Evolutionary conservation across 1,140 invertebrate genomes (phyloP).

Genomic region (Orchestia grillus): DNA sequence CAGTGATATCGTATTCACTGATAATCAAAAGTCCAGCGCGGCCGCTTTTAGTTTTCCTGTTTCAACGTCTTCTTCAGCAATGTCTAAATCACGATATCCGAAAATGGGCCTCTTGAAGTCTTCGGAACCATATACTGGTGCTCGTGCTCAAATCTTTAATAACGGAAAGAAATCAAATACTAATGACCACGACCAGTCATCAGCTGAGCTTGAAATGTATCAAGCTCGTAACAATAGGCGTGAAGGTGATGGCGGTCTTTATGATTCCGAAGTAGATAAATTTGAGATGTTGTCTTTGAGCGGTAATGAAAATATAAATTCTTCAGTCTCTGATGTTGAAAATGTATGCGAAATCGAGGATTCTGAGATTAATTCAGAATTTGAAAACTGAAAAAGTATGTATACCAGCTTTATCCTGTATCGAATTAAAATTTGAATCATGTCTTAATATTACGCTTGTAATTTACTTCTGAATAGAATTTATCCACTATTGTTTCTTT

Average conservation of each 20-base stretch:
- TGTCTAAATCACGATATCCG: not conserved
- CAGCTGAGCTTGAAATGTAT: conserved; percentile 72
- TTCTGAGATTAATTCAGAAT: conserved; percentile 76
- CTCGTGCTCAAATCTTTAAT: not conserved
- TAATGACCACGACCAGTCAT: not conserved
- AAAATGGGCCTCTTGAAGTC: conserved; percentile 17
- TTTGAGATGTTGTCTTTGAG: conserved; percentile 83
- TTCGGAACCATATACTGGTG: not conserved
- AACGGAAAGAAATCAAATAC: not conserved
- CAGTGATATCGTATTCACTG: not conserved
- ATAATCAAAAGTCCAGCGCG: conserved; percentile 73
- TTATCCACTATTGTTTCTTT: too few species aligned
- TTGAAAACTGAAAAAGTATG: conserved; percentile 59
- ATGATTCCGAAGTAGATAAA: conserved; percentile 71
- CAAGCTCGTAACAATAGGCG: conserved; percentile 78
- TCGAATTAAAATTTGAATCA: not conserved
- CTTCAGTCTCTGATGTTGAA: conserved; percentile 83
- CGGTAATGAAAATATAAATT: conserved; percentile 78
- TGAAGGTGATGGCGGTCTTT: conserved; percentile 67
- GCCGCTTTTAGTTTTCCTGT: conserved; percentile 69
- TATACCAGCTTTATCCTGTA: not conserved
- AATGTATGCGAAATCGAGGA: conserved; percentile 94
- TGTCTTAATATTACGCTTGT: not conserved
- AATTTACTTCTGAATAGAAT: too few species aligned
- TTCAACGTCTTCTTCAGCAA: not conserved